A percentile compares a stretch with the other conserved stretches of the same genome.
phyloP scores from a whole-genome alignment of 2,888 invertebrate species.

The Stenurella melanura region DNA sequence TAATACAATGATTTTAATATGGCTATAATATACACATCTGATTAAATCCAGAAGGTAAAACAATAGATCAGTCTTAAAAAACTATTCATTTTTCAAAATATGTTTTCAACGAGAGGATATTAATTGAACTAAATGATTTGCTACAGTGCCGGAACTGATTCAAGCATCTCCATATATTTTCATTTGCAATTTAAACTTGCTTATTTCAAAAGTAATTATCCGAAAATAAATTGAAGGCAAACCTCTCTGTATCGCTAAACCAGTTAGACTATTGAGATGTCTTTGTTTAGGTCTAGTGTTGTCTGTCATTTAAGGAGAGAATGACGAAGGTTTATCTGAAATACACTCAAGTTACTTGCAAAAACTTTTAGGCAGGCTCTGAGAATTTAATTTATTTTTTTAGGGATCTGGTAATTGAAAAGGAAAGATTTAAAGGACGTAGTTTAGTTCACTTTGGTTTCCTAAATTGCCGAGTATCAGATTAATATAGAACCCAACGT shows the following conservation, averaged over 20 bases:
- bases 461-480: constrained; percentile 41
- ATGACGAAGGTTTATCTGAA: constrained; percentile 51
- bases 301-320: constrained; percentile 28
- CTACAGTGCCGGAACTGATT: neutral
- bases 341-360: constrained; percentile 53
- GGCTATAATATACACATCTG: no score
- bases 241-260: constrained; percentile 22
- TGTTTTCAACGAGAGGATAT: neutral
- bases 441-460: constrained; percentile 43
- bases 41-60: no score
- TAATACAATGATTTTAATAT: no score
- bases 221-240: constrained; percentile 15
- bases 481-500: constrained; percentile 42
- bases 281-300: constrained; percentile 36
- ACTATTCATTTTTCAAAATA: no score
- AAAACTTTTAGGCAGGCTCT: constrained; percentile 52
- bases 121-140: neutral
- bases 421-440: constrained; percentile 55
- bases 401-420: constrained; percentile 56
- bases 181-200: neutral
- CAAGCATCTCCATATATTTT: neutral
- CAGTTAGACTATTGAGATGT: constrained; percentile 25
- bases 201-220: constrained; percentile 24
- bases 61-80: no score
- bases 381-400: constrained; percentile 58